Evolutionary conservation across 2,888 invertebrate species (phyloP).

Genomic region (Bhutanitis thaidina): DNA sequence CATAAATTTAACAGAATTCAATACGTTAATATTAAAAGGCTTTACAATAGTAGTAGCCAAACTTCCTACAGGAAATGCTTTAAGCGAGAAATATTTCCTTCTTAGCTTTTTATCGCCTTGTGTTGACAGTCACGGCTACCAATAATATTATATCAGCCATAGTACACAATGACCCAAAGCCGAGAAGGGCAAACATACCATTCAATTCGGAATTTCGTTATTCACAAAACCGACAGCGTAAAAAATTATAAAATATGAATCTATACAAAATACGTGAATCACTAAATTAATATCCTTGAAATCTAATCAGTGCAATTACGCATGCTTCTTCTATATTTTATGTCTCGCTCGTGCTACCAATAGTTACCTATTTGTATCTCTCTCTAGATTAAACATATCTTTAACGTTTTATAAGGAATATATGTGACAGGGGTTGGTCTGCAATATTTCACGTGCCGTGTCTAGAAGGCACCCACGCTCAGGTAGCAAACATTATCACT

Average conservation of each 20-base stretch:
- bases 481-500: constrained; percentile 78
- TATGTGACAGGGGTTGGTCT: constrained; percentile 74
- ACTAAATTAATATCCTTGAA: constrained; percentile 77
- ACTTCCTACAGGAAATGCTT: constrained; percentile 58
- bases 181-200: constrained; percentile 68
- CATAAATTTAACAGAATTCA: not conserved
- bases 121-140: constrained; percentile 67
- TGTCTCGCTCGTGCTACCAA: constrained; percentile 32
- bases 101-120: constrained; percentile 59
- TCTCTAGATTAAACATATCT: constrained; percentile 37
- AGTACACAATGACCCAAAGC: constrained; percentile 60
- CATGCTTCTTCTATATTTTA: constrained; percentile 49
- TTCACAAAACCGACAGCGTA: constrained; percentile 57
- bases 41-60: constrained; percentile 34
- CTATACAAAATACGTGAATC: constrained; percentile 69
- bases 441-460: constrained; percentile 69
- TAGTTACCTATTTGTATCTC: constrained; percentile 24
- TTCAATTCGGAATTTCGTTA: constrained; percentile 54
- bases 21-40: constrained; percentile 8
- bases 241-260: constrained; percentile 72
- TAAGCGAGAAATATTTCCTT: constrained; percentile 60
- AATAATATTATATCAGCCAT: constrained; percentile 51
- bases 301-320: constrained; percentile 77
- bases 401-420: constrained; percentile 52
- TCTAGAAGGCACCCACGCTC: constrained; percentile 69